Evolutionary conservation across 2,888 invertebrate species (phyloP).

Genomic region (Troides helena): DNA sequence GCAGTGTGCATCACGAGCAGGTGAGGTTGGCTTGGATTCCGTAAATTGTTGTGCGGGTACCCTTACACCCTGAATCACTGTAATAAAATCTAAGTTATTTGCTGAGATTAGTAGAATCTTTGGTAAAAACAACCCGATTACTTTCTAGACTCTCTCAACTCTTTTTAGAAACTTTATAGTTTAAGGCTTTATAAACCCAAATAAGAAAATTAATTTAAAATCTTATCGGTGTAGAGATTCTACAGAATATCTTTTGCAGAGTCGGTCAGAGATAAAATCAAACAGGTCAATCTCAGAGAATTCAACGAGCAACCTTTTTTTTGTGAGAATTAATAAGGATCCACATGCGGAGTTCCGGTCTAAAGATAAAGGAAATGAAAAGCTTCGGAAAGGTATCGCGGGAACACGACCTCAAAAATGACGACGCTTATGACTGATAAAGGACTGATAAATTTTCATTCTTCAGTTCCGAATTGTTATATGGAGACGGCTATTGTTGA

Average conservation of each 20-base stretch:
- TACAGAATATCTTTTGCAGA: background rate
- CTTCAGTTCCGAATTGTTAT: slow-evolving; percentile 60
- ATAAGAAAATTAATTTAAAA: too few relatives aligned
- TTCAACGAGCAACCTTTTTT: slow-evolving; percentile 22
- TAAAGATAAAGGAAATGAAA: slow-evolving; percentile 31
- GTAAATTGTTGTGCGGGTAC: too few relatives aligned
- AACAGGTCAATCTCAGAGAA: slow-evolving; percentile 13
- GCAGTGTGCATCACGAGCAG: too few relatives aligned
- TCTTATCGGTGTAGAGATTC: background rate
- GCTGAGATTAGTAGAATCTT: too few relatives aligned
- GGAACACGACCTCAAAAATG: slow-evolving; percentile 41
- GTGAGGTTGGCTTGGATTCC: too few relatives aligned
- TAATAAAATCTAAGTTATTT: too few relatives aligned
- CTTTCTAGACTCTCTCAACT: too few relatives aligned
- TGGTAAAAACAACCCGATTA: too few relatives aligned
- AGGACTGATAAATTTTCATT: slow-evolving; percentile 25
- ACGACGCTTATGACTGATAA: slow-evolving; percentile 52
- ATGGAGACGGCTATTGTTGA: slow-evolving; percentile 66
- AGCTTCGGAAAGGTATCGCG: slow-evolving; percentile 25
- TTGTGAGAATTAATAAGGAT: slow-evolving; percentile 15
- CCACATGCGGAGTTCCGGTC: slow-evolving; percentile 9
- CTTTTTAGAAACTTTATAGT: too few relatives aligned
- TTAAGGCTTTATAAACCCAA: too few relatives aligned
- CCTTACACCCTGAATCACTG: too few relatives aligned
- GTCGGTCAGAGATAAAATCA: background rate